A percentile compares a stretch with the other conserved stretches of the same genome.
Conservation (phyloP, 2,888 invertebrate species). For the Pollenia labialis region DNA sequence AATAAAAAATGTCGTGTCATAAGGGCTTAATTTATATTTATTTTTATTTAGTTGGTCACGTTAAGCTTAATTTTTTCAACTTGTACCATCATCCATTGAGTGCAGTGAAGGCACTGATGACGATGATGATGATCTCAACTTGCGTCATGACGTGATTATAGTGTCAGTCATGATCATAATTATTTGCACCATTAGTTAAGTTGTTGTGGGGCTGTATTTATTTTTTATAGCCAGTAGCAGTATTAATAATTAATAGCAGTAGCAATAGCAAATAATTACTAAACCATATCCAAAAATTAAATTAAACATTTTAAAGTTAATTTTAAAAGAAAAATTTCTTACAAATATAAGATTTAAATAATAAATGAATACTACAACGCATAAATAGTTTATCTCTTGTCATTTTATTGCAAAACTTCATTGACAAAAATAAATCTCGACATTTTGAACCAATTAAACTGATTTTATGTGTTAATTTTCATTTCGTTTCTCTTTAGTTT, state of each 20-base stretch:
- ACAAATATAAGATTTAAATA: no score
- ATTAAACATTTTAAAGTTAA: background rate
- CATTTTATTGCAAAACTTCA: no score
- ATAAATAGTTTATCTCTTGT: no score
- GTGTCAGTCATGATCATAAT: conserved; percentile 54
- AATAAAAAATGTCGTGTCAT: no score
- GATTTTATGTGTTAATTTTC: no score
- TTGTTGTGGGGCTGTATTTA: conserved; percentile 24
- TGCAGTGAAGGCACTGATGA: background rate
- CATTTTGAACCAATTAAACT: no score
- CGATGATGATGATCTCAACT: conserved; percentile 41
- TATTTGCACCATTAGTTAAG: conserved; percentile 50
- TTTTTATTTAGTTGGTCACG: conserved; percentile 32
- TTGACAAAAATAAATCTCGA: no score
- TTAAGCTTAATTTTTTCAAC: background rate
- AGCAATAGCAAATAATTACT: conserved; percentile 31
- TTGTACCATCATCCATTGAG: conserved; percentile 5
- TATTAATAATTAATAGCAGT: conserved; percentile 37
- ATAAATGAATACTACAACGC: no score
- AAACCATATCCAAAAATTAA: conserved; percentile 46
- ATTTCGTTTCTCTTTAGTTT: no score
- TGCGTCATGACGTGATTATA: conserved; percentile 36
- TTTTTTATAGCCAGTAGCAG: conserved; percentile 38
- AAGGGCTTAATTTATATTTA: no score
- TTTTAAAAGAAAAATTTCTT: background rate